These are phyloP conservation scores for Oreohelix idahoensis DNA, from an alignment of 1,140 invertebrate species.

Conservation along the genomic window DNA sequence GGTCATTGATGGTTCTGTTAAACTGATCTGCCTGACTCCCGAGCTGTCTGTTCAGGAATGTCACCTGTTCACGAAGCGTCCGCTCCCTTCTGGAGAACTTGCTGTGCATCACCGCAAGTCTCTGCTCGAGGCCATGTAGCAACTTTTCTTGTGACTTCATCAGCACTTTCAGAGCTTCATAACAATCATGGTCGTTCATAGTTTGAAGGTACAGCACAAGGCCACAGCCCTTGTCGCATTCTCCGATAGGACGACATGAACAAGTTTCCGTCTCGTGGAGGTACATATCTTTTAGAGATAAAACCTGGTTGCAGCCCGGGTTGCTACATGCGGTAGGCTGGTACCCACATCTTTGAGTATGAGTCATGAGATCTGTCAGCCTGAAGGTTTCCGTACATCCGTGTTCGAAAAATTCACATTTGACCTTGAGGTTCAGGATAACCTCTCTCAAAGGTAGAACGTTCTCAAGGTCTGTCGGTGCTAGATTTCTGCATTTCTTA, in stretches of 20 bases:
- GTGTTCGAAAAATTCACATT: conserved; percentile 49
- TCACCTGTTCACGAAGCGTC: conserved; percentile 47
- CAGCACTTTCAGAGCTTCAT: conserved; percentile 47
- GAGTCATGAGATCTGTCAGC: conserved; percentile 48
- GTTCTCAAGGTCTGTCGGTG: conserved; percentile 52
- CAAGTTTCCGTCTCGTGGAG: conserved; percentile 49
- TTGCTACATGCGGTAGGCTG: conserved; percentile 51
- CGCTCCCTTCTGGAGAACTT: conserved; percentile 52
- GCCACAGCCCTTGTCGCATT: conserved; percentile 56
- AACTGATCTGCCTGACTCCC: conserved; percentile 45
- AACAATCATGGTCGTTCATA: conserved; percentile 48
- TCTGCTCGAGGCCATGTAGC: conserved; percentile 47
- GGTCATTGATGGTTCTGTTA: conserved; percentile 34
- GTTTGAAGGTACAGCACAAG: conserved; percentile 48
- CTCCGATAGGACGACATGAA: conserved; percentile 47
- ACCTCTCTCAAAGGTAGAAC: conserved; percentile 51
- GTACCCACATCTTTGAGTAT: conserved; percentile 49
- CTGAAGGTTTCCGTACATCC: conserved; percentile 50
- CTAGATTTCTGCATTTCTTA: conserved; percentile 46
- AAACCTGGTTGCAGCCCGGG: conserved; percentile 44
- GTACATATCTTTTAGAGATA: conserved; percentile 41
- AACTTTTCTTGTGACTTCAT: conserved; percentile 50
- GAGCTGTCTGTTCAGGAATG: conserved; percentile 48
- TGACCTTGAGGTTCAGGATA: conserved; percentile 54
- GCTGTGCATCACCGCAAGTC: conserved; percentile 41